Evolutionary conservation across 2,113 vertebrate species (phyloP).

Genomic region (Muntiacus muntjak): DNA sequence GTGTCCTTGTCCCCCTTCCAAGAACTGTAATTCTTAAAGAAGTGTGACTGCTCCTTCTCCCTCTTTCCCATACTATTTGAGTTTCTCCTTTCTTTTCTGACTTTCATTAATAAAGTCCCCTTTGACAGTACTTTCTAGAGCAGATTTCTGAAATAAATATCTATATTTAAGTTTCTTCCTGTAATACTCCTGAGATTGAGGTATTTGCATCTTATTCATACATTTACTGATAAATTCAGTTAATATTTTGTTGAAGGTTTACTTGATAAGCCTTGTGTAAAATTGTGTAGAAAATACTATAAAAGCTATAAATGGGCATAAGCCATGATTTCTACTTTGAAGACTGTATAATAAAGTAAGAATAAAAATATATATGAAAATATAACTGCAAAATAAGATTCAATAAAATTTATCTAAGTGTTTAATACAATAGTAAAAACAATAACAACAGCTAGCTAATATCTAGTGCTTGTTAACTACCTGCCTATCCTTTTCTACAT

Average conservation of each 20-base stretch:
- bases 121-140: not conserved
- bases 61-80: not conserved
- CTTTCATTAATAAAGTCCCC: not conserved
- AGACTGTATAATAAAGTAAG: not conserved
- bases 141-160: not conserved
- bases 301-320: not conserved
- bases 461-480: not conserved
- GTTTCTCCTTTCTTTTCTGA: not conserved
- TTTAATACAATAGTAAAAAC: not conserved
- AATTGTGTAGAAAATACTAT: not conserved
- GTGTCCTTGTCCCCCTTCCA: not conserved
- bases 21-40: not conserved
- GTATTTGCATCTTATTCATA: not conserved
- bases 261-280: not conserved
- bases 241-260: conserved; percentile 13
- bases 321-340: not conserved
- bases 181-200: not conserved
- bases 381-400: not conserved
- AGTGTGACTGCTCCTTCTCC: not conserved
- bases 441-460: not conserved
- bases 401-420: not conserved
- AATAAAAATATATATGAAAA: not conserved
- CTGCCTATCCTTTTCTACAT: not conserved
- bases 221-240: not conserved
- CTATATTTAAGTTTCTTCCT: conserved; percentile 14